Base-by-base conservation (phyloP, 1,140 invertebrate genomes). In the Pygmarrhopalites habei region DNA sequence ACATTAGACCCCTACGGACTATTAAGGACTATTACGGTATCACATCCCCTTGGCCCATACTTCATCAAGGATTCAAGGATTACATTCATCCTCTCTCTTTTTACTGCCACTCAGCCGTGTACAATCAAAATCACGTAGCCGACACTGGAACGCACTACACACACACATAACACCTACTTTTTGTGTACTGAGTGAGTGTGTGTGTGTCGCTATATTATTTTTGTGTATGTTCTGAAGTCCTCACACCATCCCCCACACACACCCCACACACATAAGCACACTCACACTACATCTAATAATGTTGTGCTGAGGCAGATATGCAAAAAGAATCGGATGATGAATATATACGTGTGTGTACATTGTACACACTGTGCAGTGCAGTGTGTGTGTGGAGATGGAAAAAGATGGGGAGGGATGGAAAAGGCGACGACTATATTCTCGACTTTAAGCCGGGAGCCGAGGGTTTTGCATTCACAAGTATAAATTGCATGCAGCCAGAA, bases 21-120 rank as follows among this genome's bases (percentile, higher is more conserved):
- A n/a, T n/a, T n/a, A 15, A 35, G 32, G 32, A 35, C 15, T 35
- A 35, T n/a, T n/a, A n/a, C n/a, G n/a, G n/a, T n/a, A n/a, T 35
- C 5, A 35, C 23, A 44, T 61, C 55, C 57, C 57, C 62, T 59
- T 67, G 60, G 57, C 41, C 41, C 61, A 60, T 67, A 66, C 53
- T 64, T 59, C 65, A 67, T 67, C 57, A 57, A 65, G 64, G 64
- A 67, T 64, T 67, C 57, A 57, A 65, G 64, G 64, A 67, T 64
- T 59, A 56, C 61, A 60, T 60, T 60, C 57, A 65, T 47, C 44
- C 53, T 57, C 60, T 66, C 57, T 67, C 61, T 59, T 67, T 64
- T 64, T 56, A 56, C 57, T 63, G 49, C 35, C 65, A 66, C 59
- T 58, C 65, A 66, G 59, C 60, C 65, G 56, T 62, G 25, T 43